Percentiles rank a stretch among this genome's conserved stretches.
Evolutionary conservation across 2,113 vertebrate genomes (phyloP).

Genomic region (Stegastes partitus): DNA sequence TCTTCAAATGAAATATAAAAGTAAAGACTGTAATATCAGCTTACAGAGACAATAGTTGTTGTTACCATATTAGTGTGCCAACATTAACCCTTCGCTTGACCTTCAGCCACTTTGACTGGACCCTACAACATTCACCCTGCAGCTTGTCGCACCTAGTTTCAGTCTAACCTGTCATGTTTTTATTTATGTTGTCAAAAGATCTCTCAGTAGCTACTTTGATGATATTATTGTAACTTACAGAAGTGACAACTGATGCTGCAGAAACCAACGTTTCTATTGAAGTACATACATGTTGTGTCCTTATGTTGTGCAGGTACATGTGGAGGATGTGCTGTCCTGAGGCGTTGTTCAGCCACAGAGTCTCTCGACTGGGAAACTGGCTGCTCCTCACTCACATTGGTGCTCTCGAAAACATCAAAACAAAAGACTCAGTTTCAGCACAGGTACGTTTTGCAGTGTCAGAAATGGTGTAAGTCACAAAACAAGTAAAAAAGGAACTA

Average conservation of each 20-base stretch:
- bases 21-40: too few relatives aligned
- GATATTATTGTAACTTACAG: background rate
- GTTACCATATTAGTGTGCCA: too few relatives aligned
- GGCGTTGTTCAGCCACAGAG: conserved; percentile 14
- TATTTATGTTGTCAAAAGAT: background rate
- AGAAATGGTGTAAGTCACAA: conserved; percentile 3
- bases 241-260: background rate
- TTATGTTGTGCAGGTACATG: conserved; percentile 13
- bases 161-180: background rate
- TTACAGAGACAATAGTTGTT: too few relatives aligned
- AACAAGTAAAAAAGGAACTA: background rate
- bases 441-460: background rate
- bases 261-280: background rate
- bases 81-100: too few relatives aligned
- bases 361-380: background rate
- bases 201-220: background rate
- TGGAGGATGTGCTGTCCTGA: conserved; percentile 26
- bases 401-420: conserved; percentile 50
- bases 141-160: too few relatives aligned
- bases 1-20: too few relatives aligned
- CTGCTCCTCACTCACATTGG: background rate
- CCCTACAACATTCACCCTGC: too few relatives aligned
- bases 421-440: conserved; percentile 6
- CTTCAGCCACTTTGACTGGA: too few relatives aligned
- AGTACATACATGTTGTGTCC: conserved; percentile 51